phyloP scores from a whole-genome alignment of 1,140 invertebrate genomes.

The Luehdorfia chinensis region DNA sequence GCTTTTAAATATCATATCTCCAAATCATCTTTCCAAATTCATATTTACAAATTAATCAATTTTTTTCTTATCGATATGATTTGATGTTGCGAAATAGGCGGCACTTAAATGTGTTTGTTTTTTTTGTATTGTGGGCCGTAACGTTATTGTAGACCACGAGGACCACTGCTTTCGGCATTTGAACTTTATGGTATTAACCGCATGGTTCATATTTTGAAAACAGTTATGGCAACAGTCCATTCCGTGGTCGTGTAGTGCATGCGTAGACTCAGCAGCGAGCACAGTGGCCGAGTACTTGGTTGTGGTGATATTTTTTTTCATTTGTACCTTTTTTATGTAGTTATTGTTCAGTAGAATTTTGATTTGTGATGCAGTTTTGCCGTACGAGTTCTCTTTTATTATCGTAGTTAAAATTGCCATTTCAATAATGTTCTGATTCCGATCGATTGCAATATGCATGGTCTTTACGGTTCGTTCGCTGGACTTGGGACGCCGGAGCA shows the following conservation, averaged over 20 bases:
- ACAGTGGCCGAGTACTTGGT: conserved; percentile 66
- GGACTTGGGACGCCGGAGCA: conserved; percentile 43
- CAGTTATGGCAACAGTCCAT: conserved; percentile 16
- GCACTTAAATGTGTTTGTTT: not conserved
- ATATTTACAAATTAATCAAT: too few relatives aligned
- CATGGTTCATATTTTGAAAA: conserved; percentile 11
- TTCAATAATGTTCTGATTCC: conserved; percentile 24
- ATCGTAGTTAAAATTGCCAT: conserved; percentile 41
- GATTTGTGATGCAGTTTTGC: conserved; percentile 69
- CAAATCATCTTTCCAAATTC: too few relatives aligned
- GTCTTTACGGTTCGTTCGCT: conserved; percentile 39
- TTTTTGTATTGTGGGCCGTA: conserved; percentile 21
- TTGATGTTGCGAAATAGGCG: too few relatives aligned
- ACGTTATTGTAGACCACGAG: conserved; percentile 17
- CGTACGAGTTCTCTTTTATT: conserved; percentile 59
- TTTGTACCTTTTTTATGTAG: conserved; percentile 46
- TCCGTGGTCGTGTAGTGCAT: conserved; percentile 53
- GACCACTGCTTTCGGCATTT: conserved; percentile 15
- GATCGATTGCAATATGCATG: conserved; percentile 44
- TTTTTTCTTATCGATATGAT: too few relatives aligned
- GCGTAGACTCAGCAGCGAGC: conserved; percentile 52
- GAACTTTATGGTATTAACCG: not conserved
- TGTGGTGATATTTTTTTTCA: conserved; percentile 59
- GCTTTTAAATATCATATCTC: too few relatives aligned
- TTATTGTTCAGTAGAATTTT: conserved; percentile 42